Conservation (phyloP, 37 sponge, comb jelly and placozoan genomes). For the Ianthella basta region DNA sequence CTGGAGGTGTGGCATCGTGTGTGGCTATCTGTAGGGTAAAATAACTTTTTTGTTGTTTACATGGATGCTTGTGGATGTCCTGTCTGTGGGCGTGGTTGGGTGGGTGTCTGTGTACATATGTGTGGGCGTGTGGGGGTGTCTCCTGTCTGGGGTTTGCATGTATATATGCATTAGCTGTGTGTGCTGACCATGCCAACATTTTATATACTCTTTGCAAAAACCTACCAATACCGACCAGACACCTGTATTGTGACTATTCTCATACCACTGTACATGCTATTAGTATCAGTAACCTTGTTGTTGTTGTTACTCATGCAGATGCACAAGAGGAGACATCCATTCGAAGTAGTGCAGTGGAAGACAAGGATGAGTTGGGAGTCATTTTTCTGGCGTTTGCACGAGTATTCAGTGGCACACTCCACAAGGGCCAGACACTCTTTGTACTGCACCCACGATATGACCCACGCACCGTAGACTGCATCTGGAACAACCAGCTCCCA, state of each 20-base stretch:
- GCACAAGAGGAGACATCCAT: too few relatives aligned
- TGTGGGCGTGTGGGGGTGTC: slow-evolving; percentile 7
- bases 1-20: too few relatives aligned
- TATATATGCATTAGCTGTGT: background rate
- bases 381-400: slow-evolving; percentile 87
- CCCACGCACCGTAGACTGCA: slow-evolving; percentile 46
- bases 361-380: too few relatives aligned
- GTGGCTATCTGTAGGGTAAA: too few relatives aligned
- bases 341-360: too few relatives aligned
- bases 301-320: slow-evolving; percentile 19
- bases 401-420: slow-evolving; percentile 80
- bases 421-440: slow-evolving; percentile 69
- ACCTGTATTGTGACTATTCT: slow-evolving; percentile 57
- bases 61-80: background rate
- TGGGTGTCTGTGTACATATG: background rate
- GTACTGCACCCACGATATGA: slow-evolving; percentile 87
- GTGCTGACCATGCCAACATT: slow-evolving; percentile 59
- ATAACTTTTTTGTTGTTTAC: background rate
- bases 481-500: background rate
- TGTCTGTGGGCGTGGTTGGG: background rate
- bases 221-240: slow-evolving; percentile 57
- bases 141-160: slow-evolving; percentile 7
- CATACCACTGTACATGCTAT: too few relatives aligned
- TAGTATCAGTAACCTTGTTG: too few relatives aligned
- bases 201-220: too few relatives aligned